These are phyloP conservation scores for Oryzaephilus surinamensis DNA, from an alignment of 1,140 invertebrate genomes.

Conservation along the genomic window DNA sequence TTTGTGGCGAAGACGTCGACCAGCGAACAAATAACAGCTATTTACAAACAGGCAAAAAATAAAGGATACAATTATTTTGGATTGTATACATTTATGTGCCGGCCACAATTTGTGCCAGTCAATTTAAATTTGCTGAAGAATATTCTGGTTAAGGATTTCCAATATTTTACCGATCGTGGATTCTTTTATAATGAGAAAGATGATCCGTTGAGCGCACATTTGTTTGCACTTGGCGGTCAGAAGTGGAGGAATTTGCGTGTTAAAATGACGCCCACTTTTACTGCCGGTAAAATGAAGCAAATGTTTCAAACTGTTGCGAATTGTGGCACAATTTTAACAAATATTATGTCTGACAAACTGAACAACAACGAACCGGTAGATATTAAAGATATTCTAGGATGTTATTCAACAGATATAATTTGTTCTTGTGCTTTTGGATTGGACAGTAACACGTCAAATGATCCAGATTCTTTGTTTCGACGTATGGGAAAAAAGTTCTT, in stretches of 20 bases:
- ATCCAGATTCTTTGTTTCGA: slow-evolving; percentile 25
- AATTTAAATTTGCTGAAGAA: slow-evolving; percentile 40
- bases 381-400: slow-evolving; percentile 23
- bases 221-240: slow-evolving; percentile 37
- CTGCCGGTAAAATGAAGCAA: slow-evolving; percentile 44
- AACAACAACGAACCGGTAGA: slow-evolving; percentile 19
- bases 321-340: slow-evolving; percentile 9
- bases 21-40: slow-evolving; percentile 6
- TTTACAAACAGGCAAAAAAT: slow-evolving; percentile 17
- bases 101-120: slow-evolving; percentile 18
- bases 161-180: slow-evolving; percentile 38
- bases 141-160: slow-evolving; percentile 39
- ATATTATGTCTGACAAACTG: slow-evolving; percentile 3
- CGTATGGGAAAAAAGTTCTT: slow-evolving; percentile 24
- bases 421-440: slow-evolving; percentile 34
- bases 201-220: slow-evolving; percentile 39
- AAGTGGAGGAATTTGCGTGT: slow-evolving; percentile 39
- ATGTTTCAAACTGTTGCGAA: slow-evolving; percentile 41
- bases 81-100: slow-evolving; percentile 8
- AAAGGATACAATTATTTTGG: slow-evolving; percentile 13
- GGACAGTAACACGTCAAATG: slow-evolving; percentile 25
- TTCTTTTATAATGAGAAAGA: slow-evolving; percentile 33
- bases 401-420: slow-evolving; percentile 29
- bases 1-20: slow-evolving; percentile 10
- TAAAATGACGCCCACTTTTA: slow-evolving; percentile 41